A percentile compares a stretch with the other conserved stretches of the same genome.
phyloP scores from a whole-genome alignment of 2,888 invertebrate species.

The Himalopsyche tibetana region DNA sequence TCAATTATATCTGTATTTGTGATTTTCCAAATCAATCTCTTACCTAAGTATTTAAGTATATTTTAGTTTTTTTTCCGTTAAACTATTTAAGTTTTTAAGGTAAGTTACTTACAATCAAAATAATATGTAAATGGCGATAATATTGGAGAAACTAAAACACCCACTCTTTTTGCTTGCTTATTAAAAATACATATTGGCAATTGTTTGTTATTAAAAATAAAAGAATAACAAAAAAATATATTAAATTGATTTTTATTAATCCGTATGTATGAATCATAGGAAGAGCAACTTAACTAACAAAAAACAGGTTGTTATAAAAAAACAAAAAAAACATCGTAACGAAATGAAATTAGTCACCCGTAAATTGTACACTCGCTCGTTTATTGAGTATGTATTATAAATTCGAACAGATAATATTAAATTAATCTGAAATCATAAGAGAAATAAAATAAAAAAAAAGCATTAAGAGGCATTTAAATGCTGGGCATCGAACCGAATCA shows the following conservation, averaged over 20 bases:
- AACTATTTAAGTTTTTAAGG: too few relatives aligned
- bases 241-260: not conserved
- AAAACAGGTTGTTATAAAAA: not conserved
- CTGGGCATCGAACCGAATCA: conserved; percentile 29
- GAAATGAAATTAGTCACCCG: conserved; percentile 2
- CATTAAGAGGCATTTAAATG: conserved; percentile 18
- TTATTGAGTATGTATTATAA: not conserved
- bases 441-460: not conserved
- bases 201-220: too few relatives aligned
- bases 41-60: too few relatives aligned
- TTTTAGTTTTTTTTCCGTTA: too few relatives aligned
- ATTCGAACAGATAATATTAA: not conserved
- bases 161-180: too few relatives aligned
- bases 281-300: not conserved
- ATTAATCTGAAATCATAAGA: not conserved
- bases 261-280: not conserved
- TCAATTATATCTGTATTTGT: too few relatives aligned
- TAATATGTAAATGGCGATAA: too few relatives aligned
- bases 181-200: too few relatives aligned
- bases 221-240: too few relatives aligned
- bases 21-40: too few relatives aligned
- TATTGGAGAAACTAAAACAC: too few relatives aligned
- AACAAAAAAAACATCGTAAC: not conserved
- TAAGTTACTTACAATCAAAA: too few relatives aligned
- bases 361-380: conserved; percentile 1